Base-by-base conservation (phyloP, 2,888 invertebrate genomes). In the Drosophila demipolita region DNA sequence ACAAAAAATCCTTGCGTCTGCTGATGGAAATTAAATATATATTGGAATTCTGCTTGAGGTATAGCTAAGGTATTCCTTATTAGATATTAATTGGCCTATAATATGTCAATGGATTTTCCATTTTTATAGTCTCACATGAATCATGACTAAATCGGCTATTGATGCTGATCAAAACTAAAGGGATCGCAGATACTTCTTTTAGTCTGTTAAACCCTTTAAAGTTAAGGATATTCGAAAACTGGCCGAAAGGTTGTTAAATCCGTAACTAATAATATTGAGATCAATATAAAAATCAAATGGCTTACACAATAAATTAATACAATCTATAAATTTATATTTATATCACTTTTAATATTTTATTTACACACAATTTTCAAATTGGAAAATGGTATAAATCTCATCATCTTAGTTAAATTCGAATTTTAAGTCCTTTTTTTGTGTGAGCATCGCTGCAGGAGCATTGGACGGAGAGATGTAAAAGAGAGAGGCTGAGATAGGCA, bases 381-480 rank as follows among this genome's bases (percentile, higher is more conserved):
- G 8, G 5, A 35, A 6, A 23, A 35, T 20, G 23, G 11, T 33
- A 23, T 29, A 36, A 36, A 38, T 26, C 36, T 7, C 35, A 38
- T 38, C 26, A 17, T 6, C 12, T 26, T 7, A 38, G 36, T 55
- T 15, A 20, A 45, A 15, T 45, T 4, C 12, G 26, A 38, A 12
- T 26, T 26, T n/a, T 70, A 55, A 66, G 80, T 78, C 23, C 2
- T 74, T 71, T 17, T 75, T 74, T 71, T 33, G 55, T 38, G 36
- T 48, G 66, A 33, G 55, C 67, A 38, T 33, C 36, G 35, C n/a
- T 35, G 23, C 32, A 12, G 36, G 29, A 29, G 29, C 29, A 50
- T 36, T 29, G 40, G 45, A 23, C 29, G 36, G 26, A 38, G 29
- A 15, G 45, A 20, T 45, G 66, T 15, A 7, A 36, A 53, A 62